A percentile compares a stretch with the other conserved stretches of the same genome.
Conservation (phyloP, 2,888 invertebrate genomes). For the Parelbella ahira region DNA sequence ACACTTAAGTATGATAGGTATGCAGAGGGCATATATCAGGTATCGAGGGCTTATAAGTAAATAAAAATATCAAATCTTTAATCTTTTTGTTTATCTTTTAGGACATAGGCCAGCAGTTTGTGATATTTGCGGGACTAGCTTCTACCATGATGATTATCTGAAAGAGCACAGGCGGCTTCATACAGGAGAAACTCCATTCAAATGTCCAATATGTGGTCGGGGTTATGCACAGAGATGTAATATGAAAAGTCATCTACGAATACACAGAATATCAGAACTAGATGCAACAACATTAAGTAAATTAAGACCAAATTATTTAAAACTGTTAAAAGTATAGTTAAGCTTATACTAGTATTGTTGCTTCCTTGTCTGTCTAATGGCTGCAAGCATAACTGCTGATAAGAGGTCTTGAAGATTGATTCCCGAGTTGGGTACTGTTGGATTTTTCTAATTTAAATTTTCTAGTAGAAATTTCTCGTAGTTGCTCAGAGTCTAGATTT, state of each 20-base stretch:
- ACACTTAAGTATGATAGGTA: no score
- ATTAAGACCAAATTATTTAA: slow-evolving; percentile 65
- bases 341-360: no score
- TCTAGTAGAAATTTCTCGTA: no score
- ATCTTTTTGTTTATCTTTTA: slow-evolving; percentile 39
- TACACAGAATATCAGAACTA: slow-evolving; percentile 63
- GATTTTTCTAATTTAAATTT: no score
- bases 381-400: no score
- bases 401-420: no score
- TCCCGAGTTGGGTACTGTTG: no score
- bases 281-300: slow-evolving; percentile 53
- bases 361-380: no score
- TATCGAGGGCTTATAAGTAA: no score
- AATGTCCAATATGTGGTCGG: slow-evolving; percentile 68
- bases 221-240: slow-evolving; percentile 72
- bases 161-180: slow-evolving; percentile 72
- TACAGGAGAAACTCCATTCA: slow-evolving; percentile 73
- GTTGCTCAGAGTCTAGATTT: no score
- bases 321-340: slow-evolving; percentile 49
- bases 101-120: slow-evolving; percentile 69
- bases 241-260: slow-evolving; percentile 71
- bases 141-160: slow-evolving; percentile 67
- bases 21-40: no score
- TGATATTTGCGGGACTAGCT: slow-evolving; percentile 57
- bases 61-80: no score